Conservation (phyloP, 2,797 vertebrate species). For the Halcyon smyrnensis region DNA sequence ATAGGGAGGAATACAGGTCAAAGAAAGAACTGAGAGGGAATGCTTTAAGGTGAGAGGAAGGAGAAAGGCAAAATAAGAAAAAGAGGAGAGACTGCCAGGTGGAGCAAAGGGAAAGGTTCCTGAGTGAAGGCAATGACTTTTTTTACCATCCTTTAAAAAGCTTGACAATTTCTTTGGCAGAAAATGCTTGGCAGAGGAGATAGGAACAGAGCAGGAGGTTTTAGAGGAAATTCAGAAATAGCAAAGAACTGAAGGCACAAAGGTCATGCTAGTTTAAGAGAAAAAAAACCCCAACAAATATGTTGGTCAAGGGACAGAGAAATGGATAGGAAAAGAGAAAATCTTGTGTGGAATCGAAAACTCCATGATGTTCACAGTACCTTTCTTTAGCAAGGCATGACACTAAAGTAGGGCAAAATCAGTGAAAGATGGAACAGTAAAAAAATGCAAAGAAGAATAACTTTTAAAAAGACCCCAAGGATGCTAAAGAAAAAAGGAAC, state of each 20-base stretch:
- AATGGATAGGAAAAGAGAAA: background rate
- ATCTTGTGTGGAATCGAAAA: background rate
- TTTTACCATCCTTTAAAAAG: background rate
- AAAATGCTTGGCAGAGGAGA: slow-evolving; percentile 10
- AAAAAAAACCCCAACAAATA: background rate
- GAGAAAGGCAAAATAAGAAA: background rate
- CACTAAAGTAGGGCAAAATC: background rate
- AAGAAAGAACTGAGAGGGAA: background rate
- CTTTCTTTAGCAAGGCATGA: background rate
- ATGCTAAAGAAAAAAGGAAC: background rate
- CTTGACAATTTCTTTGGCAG: slow-evolving; percentile 7
- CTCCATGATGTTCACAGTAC: background rate
- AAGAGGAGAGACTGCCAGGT: background rate
- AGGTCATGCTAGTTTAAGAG: slow-evolving; percentile 4
- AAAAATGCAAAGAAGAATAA: background rate
- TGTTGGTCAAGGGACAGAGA: background rate
- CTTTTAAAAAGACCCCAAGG: background rate
- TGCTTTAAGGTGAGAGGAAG: background rate
- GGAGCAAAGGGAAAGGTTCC: background rate
- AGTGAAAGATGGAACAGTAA: background rate
- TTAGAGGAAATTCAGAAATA: slow-evolving; percentile 42
- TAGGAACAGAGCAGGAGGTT: background rate
- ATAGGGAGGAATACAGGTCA: background rate
- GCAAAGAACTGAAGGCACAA: slow-evolving; percentile 8
- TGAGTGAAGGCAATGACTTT: background rate